Base-by-base conservation (phyloP, 2,888 invertebrate species). In the Agriopis marginaria region DNA sequence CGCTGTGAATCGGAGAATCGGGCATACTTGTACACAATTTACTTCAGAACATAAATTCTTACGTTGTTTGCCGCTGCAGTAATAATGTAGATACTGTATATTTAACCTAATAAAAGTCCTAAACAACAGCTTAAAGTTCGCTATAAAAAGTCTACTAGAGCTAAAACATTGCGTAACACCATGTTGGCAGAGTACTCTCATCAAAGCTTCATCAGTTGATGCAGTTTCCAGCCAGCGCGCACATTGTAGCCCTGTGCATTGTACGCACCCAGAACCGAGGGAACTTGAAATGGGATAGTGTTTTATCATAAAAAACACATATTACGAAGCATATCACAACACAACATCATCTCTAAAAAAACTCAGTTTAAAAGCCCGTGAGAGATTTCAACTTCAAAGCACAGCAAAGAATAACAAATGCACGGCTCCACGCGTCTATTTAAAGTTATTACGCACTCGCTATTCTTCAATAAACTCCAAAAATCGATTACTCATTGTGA, bases 401-500 rank as follows among this genome's bases (percentile, higher is more conserved):
- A 49, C 44, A 54, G 67, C 72, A 76, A 79, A 77, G 66, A 75
- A 74, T 70, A 75, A 73, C 67, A 69, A 67, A 68, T 17, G 58
- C 62, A 68, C 66, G 69, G 71, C 70, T 78, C 69, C 68, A 79
- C 75, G 70, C 72, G 73, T 75, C 74, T 77, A 76, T 81, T 80
- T 77, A 79, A 79, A 74, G 71, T 74, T 78, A 79, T 81, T 80
- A 82, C 76, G 71, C 68, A 75, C 75, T 73, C 75, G 72, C 73
- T 71, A 79, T 77, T 73, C 78, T 80, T 81, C 82, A 83, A 89
- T 86, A 86, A 85, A 86, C 76, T 81, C 70, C 72, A 75, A 84
- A 85, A 87, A 87, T 84, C 89, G 87, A 89, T 88, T 88, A 87
- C 85, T 81, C 86, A 86, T 85, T 90, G 90, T 86, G 87, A 90